These are phyloP conservation scores for Heliconius erato DNA, from an alignment of 2,888 invertebrate genomes.

Conservation along the genomic window DNA sequence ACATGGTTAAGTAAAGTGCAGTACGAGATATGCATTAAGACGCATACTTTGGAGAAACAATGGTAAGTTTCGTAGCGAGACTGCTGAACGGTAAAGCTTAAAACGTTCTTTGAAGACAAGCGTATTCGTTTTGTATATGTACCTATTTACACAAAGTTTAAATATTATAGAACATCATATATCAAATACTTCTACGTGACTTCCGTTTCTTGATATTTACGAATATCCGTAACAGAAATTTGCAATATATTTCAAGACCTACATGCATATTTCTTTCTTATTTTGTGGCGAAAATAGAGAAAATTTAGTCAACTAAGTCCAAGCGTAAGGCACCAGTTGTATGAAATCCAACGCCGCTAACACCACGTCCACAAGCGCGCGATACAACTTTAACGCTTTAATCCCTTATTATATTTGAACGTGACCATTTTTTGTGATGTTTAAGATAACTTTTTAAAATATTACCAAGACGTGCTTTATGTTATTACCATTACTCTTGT, in stretches of 20 bases:
- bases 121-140: conserved; percentile 28
- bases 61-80: conserved; percentile 63
- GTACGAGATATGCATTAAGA: conserved; percentile 63
- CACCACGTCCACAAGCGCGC: too few species aligned
- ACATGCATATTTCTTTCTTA: neutral
- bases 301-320: too few species aligned
- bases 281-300: too few species aligned
- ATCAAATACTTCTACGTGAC: neutral
- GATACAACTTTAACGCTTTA: neutral
- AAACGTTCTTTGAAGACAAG: conserved; percentile 59
- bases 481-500: neutral
- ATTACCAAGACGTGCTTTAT: conserved; percentile 19
- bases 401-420: conserved; percentile 4
- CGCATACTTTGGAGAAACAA: conserved; percentile 67
- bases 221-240: neutral
- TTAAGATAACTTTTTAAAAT: conserved; percentile 11
- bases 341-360: too few species aligned
- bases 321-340: too few species aligned
- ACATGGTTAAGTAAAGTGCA: conserved; percentile 64
- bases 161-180: neutral
- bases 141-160: conserved; percentile 4
- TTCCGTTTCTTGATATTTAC: neutral
- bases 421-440: conserved; percentile 11
- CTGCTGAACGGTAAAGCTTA: conserved; percentile 45
- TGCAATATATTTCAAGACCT: neutral